Percentiles rank a stretch among this genome's conserved stretches.
phyloP scores from a whole-genome alignment of 1,140 invertebrate genomes.

The Harpegnathos saltator region DNA sequence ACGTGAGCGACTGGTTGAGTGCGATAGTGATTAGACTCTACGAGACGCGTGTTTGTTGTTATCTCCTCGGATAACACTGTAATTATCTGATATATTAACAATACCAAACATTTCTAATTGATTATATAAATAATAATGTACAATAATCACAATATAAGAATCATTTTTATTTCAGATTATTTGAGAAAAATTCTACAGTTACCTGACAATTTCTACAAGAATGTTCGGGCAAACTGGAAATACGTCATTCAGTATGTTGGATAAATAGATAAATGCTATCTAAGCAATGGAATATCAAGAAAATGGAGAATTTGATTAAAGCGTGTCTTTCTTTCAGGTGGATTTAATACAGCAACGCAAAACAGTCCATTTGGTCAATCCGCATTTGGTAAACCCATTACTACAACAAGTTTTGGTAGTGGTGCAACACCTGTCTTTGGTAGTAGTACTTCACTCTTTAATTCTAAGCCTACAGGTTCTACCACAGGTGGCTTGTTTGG shows the following conservation, averaged over 20 bases:
- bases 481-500: slow-evolving; percentile 85
- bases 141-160: background rate
- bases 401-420: slow-evolving; percentile 84
- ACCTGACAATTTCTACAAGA: slow-evolving; percentile 25
- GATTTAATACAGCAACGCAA: slow-evolving; percentile 81
- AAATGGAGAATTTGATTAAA: background rate
- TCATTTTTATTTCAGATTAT: slow-evolving; percentile 34
- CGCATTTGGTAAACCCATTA: slow-evolving; percentile 85
- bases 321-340: slow-evolving; percentile 59
- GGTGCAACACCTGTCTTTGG: slow-evolving; percentile 85
- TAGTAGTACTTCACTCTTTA: slow-evolving; percentile 86
- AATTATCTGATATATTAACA: background rate
- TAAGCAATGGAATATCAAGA: slow-evolving; percentile 1
- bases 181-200: background rate
- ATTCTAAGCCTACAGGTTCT: slow-evolving; percentile 86
- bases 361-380: slow-evolving; percentile 85
- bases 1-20: too few relatives aligned
- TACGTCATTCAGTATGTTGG: slow-evolving; percentile 76
- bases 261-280: background rate
- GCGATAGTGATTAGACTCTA: too few relatives aligned
- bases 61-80: too few relatives aligned
- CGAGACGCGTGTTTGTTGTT: too few relatives aligned
- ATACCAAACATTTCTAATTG: too few relatives aligned
- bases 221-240: slow-evolving; percentile 81
- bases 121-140: background rate